Percentiles rank a stretch among this genome's conserved stretches.
Conservation (phyloP, 2,888 invertebrate genomes). For the Tachina grossa region DNA sequence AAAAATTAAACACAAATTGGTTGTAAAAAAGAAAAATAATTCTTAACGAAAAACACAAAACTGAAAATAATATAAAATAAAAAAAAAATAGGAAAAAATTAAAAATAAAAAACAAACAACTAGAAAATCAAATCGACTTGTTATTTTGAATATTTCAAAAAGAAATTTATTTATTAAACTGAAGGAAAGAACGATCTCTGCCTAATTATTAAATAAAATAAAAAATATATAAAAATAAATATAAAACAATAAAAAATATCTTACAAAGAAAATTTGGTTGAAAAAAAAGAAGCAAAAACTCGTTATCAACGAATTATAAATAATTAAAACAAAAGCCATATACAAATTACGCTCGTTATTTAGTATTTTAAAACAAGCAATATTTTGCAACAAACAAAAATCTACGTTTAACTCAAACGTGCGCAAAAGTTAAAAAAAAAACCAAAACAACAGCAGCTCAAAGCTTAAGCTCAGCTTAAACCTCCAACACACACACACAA, state of each 20-base stretch:
- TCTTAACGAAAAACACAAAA: constrained; percentile 56
- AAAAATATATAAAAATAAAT: constrained; percentile 28
- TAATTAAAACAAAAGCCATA: constrained; percentile 36
- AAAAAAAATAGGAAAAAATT: constrained; percentile 9
- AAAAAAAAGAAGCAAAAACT: constrained; percentile 37
- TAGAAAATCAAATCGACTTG: constrained; percentile 44
- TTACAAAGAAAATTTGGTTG: constrained; percentile 23
- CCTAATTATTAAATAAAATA: constrained; percentile 36
- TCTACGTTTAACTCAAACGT: constrained; percentile 26
- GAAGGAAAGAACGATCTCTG: constrained; percentile 60
- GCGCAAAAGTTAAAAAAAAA: constrained; percentile 10
- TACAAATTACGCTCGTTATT: constrained; percentile 45
- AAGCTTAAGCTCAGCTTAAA: constrained; percentile 35
- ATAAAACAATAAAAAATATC: constrained; percentile 14
- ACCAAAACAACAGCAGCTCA: neutral
- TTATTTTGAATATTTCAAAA: constrained; percentile 61
- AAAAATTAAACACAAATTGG: constrained; percentile 57
- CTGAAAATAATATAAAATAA: too few species aligned
- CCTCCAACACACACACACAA: neutral
- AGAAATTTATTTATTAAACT: constrained; percentile 53
- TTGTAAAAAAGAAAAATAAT: constrained; percentile 62
- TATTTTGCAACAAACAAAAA: neutral
- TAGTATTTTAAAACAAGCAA: constrained; percentile 41
- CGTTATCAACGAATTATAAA: constrained; percentile 65
- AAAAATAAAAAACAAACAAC: constrained; percentile 36